A percentile compares a stretch with the other conserved stretches of the same genome.
Conservation (phyloP, 2,888 invertebrate genomes). For the Latrodectus elegans region DNA sequence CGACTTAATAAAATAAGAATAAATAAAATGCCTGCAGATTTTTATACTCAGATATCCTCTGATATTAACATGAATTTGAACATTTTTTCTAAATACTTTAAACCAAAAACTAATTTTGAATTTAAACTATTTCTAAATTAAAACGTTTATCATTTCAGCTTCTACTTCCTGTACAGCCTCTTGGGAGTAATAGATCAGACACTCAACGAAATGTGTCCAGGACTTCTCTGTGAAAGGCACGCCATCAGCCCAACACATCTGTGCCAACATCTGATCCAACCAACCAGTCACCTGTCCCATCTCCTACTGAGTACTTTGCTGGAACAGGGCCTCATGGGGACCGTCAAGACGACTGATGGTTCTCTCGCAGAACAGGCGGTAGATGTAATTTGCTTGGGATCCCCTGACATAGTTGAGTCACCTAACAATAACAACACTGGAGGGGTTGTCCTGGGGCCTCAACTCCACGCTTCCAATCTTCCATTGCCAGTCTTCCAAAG, state of each 20-base stretch:
- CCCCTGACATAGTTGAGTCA: constrained; percentile 32
- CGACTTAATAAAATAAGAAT: no score
- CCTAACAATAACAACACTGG: constrained; percentile 1
- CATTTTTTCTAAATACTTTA: no score
- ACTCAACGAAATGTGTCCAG: constrained; percentile 81
- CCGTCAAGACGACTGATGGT: constrained; percentile 30
- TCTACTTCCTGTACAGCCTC: constrained; percentile 83
- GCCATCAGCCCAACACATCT: constrained; percentile 81
- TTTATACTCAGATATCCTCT: no score
- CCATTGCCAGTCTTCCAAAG: constrained; percentile 79
- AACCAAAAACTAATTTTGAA: neutral
- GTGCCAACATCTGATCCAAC: constrained; percentile 74
- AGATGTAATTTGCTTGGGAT: constrained; percentile 59
- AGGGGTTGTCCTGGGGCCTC: constrained; percentile 77
- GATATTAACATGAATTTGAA: no score
- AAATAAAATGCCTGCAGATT: no score
- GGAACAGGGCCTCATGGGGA: constrained; percentile 39
- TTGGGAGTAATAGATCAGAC: constrained; percentile 81
- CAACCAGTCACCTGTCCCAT: constrained; percentile 52
- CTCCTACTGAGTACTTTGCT: constrained; percentile 33
- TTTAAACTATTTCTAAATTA: neutral
- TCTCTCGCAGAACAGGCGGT: constrained; percentile 15
- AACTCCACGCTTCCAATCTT: constrained; percentile 80
- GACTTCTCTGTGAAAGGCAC: constrained; percentile 81
- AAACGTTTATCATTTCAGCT: constrained; percentile 74